Percentiles rank a stretch among this genome's conserved stretches.
phyloP scores from a whole-genome alignment of 2,113 vertebrate genomes.

The Ia io region DNA sequence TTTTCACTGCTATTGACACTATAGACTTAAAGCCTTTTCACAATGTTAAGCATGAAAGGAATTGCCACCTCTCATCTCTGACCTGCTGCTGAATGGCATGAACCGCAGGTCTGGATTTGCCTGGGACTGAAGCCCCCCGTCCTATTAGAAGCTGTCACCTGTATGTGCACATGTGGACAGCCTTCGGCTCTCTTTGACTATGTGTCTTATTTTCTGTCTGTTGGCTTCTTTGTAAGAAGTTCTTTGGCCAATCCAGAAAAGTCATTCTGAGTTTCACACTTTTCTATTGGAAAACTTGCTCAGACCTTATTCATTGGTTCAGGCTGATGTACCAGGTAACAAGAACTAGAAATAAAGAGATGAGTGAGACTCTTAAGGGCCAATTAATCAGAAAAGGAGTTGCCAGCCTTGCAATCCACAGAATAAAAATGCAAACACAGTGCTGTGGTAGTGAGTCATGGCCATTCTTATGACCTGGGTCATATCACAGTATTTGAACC shows the following conservation, averaged over 20 bases:
- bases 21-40: background rate
- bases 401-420: background rate
- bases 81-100: background rate
- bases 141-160: background rate
- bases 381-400: background rate
- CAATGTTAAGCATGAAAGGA: background rate
- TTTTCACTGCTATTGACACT: background rate
- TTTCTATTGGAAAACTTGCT: background rate
- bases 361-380: background rate
- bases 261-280: background rate
- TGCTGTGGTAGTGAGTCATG: no score
- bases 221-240: background rate
- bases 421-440: background rate
- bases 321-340: background rate
- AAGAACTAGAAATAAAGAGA: background rate
- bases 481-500: background rate
- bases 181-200: background rate
- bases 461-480: background rate
- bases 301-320: background rate
- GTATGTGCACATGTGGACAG: fast-evolving
- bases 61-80: background rate
- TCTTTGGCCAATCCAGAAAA: background rate
- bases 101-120: background rate
- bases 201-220: background rate
- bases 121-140: background rate